Percentiles rank a stretch among this genome's conserved stretches.
Evolutionary conservation across 2,797 vertebrate genomes (phyloP).

Genomic region (Danio kyathit): DNA sequence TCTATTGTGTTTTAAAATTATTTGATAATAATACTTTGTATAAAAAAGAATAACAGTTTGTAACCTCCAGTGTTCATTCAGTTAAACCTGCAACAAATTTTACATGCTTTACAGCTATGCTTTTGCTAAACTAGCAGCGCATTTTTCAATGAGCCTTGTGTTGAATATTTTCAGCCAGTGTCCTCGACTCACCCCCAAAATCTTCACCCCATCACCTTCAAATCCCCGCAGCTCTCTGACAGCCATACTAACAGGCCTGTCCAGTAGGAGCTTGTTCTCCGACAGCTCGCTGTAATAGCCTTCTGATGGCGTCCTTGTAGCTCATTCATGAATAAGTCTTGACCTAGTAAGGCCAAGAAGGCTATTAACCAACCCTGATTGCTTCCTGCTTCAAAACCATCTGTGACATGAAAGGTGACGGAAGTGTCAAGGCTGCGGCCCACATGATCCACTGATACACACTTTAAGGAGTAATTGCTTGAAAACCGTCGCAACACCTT

Average conservation of each 20-base stretch:
- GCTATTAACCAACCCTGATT: slow-evolving; percentile 60
- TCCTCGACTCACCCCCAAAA: neutral
- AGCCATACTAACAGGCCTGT: slow-evolving; percentile 46
- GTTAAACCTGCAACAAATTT: too few species aligned
- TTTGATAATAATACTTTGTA: too few species aligned
- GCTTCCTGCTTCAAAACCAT: slow-evolving; percentile 45
- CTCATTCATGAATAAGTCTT: slow-evolving; percentile 49
- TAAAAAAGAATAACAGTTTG: too few species aligned
- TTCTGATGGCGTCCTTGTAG: slow-evolving; percentile 39
- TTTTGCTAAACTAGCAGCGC: too few species aligned
- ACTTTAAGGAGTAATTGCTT: slow-evolving; percentile 58
- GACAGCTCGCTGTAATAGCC: slow-evolving; percentile 39
- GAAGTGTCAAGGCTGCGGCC: slow-evolving; percentile 50
- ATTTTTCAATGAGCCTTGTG: too few species aligned
- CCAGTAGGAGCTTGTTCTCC: slow-evolving; percentile 22
- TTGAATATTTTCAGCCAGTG: neutral
- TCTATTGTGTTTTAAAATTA: too few species aligned
- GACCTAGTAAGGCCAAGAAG: slow-evolving; percentile 51
- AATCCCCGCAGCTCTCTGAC: slow-evolving; percentile 13
- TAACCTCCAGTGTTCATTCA: too few species aligned
- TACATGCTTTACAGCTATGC: too few species aligned
- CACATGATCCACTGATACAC: slow-evolving; percentile 44
- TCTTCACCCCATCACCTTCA: neutral
- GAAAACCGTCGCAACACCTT: slow-evolving; percentile 50
- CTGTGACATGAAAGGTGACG: slow-evolving; percentile 53